These are phyloP conservation scores for Gonioctena quinquepunctata DNA, from an alignment of 1,140 invertebrate species.

Conservation along the genomic window DNA sequence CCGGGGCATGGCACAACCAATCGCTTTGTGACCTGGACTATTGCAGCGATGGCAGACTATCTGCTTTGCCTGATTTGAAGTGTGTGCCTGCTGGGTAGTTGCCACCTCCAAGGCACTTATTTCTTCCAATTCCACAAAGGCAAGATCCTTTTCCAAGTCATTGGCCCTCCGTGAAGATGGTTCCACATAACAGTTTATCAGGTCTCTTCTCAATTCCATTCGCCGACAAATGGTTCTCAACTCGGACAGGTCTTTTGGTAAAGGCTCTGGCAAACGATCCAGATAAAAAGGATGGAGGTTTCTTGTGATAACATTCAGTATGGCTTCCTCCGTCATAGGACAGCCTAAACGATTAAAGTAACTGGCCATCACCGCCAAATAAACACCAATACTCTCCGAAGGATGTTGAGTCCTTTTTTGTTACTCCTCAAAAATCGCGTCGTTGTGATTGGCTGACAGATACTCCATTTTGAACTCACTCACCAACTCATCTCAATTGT, in stretches of 20 bases:
- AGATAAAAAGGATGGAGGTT: slow-evolving; percentile 27
- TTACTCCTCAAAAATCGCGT: no score
- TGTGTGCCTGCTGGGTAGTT: no score
- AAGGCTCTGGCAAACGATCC: slow-evolving; percentile 16
- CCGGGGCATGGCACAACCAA: no score
- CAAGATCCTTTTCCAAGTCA: no score
- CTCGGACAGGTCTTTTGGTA: slow-evolving; percentile 8
- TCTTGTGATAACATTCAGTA: slow-evolving; percentile 13
- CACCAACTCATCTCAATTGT: no score
- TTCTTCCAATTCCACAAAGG: no score
- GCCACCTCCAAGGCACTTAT: no score
- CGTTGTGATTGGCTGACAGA: no score
- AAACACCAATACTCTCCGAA: slow-evolving; percentile 23
- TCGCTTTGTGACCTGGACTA: no score
- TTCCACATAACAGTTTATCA: slow-evolving; percentile 10
- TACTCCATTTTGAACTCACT: no score
- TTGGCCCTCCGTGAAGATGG: neutral
- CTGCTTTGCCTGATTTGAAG: no score
- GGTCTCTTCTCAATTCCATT: slow-evolving; percentile 9
- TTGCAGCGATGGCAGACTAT: no score
- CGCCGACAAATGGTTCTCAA: slow-evolving; percentile 11
- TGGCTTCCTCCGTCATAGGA: slow-evolving; percentile 14
- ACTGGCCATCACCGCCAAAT: slow-evolving; percentile 21
- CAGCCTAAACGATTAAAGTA: slow-evolving; percentile 21
- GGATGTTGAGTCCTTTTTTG: slow-evolving; percentile 21